Percentiles rank a stretch among this genome's conserved stretches.
These are phyloP conservation scores for Melieria picta DNA, from an alignment of 2,888 invertebrate genomes.

Conservation along the genomic window DNA sequence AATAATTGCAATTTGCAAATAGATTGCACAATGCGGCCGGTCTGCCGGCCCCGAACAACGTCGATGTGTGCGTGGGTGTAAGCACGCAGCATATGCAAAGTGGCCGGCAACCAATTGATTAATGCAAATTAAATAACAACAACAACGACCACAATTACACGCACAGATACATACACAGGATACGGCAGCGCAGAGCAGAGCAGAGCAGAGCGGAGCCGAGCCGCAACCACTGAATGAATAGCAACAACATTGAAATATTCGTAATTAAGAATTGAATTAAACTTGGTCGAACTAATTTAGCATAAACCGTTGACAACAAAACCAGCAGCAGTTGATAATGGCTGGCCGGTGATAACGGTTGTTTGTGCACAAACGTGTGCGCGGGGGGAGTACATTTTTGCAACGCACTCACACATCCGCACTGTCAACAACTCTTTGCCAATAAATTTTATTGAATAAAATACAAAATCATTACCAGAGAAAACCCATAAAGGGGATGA, in stretches of 20 bases:
- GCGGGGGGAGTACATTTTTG: no score
- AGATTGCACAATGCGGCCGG: no score
- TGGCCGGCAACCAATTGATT: conserved; percentile 18
- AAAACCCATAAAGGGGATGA: no score
- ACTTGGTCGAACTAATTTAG: conserved; percentile 19
- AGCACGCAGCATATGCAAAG: not conserved
- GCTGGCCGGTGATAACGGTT: not conserved
- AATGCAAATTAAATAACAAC: conserved; percentile 40
- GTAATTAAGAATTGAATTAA: conserved; percentile 24
- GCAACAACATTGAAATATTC: conserved; percentile 2
- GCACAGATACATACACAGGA: conserved; percentile 27
- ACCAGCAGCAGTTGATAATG: not conserved
- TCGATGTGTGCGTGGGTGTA: not conserved
- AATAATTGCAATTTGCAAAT: no score
- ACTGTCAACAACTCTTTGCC: no score
- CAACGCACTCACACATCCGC: no score
- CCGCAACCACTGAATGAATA: conserved; percentile 20
- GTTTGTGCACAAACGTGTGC: no score
- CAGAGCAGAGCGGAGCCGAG: not conserved
- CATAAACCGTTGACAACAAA: not conserved
- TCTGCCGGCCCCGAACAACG: no score
- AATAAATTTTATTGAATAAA: no score
- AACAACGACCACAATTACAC: conserved; percentile 35
- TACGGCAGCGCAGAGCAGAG: conserved; percentile 10
- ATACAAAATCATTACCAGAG: no score